Conservation (phyloP, 1,140 invertebrate species). For the Drosophila oshimai region DNA sequence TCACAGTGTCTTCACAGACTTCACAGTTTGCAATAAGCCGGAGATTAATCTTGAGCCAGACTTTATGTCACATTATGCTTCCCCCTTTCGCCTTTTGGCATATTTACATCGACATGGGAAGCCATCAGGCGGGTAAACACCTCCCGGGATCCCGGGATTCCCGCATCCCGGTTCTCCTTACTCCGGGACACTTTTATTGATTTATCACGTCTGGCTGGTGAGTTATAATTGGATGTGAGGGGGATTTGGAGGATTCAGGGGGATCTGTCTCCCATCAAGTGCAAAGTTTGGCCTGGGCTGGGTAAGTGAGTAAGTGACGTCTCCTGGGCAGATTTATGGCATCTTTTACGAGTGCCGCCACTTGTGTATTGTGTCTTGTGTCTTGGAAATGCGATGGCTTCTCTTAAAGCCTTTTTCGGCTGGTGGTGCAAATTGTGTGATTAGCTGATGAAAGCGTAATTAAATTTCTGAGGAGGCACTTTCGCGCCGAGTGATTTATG, state of each 20-base stretch:
- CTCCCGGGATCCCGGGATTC: too few species aligned
- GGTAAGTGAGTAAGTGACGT: conserved; percentile 42
- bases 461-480: conserved; percentile 45
- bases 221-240: conserved; percentile 58
- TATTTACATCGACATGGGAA: conserved; percentile 51
- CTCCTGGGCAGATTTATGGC: conserved; percentile 39
- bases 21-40: conserved; percentile 23
- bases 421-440: conserved; percentile 47
- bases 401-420: conserved; percentile 30
- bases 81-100: conserved; percentile 44
- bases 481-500: conserved; percentile 52
- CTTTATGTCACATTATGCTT: conserved; percentile 55
- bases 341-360: conserved; percentile 38
- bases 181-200: conserved; percentile 62
- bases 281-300: conserved; percentile 17
- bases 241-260: background rate
- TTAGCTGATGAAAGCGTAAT: conserved; percentile 59
- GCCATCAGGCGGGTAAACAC: conserved; percentile 50
- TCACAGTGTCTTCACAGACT: background rate
- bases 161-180: conserved; percentile 36
- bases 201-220: conserved; percentile 64
- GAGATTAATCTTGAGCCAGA: conserved; percentile 51
- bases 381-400: conserved; percentile 2
- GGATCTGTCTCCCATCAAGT: conserved; percentile 34
- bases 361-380: background rate